phyloP scores from a whole-genome alignment of 2,797 vertebrate genomes.

The Ceyx erithaca region DNA sequence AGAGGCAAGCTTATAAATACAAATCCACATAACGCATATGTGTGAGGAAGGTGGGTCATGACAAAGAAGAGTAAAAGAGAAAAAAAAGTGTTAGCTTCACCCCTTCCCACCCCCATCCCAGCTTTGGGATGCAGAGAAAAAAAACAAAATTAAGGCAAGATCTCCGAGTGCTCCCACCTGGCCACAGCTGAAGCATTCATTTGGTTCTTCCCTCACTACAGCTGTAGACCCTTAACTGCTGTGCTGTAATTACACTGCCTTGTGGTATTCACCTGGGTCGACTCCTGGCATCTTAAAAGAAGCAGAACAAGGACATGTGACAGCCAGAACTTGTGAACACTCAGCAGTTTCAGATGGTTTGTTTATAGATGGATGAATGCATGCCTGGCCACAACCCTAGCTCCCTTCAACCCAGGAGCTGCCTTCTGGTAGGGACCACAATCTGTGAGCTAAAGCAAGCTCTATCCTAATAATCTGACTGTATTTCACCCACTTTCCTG shows the following conservation, averaged over 20 bases:
- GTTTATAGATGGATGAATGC: rapidly evolving
- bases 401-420: not conserved
- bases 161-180: not conserved
- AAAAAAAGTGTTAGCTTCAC: too few species aligned
- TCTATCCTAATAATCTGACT: not conserved
- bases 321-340: not conserved
- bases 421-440: not conserved
- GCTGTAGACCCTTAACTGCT: not conserved
- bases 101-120: too few species aligned
- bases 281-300: rapidly evolving
- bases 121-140: not conserved
- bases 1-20: not conserved
- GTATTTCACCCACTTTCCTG: not conserved
- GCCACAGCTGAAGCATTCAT: not conserved
- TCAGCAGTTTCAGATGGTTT: rapidly evolving
- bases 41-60: rapidly evolving
- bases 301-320: rapidly evolving
- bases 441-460: not conserved
- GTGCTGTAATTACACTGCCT: not conserved
- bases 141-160: rapidly evolving
- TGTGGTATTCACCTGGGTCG: rapidly evolving
- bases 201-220: not conserved
- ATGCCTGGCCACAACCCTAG: rapidly evolving
- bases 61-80: not conserved
- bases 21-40: rapidly evolving